A percentile compares a stretch with the other conserved stretches of the same genome.
Evolutionary conservation across 2,797 vertebrate genomes (phyloP).

Genomic region (Neostethus bicornis): DNA sequence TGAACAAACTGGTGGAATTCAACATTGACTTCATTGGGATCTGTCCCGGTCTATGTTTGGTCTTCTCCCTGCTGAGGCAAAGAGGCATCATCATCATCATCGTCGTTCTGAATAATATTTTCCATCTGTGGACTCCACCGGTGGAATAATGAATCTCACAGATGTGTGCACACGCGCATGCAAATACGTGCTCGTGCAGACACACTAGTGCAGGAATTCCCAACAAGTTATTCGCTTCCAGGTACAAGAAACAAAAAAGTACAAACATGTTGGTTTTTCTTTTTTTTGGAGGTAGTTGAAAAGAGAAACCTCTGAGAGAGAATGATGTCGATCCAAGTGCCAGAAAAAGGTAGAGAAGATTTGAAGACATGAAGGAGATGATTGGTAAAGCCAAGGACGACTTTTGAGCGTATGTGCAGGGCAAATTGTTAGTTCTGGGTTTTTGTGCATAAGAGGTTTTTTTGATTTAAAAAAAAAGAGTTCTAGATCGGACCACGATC

Average conservation of each 20-base stretch:
- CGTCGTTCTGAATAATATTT: conserved; percentile 73
- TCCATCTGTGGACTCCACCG: conserved; percentile 72
- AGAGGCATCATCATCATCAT: conserved; percentile 70
- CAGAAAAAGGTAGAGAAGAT: conserved; percentile 37
- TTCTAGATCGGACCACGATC: too few species aligned
- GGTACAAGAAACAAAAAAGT: conserved; percentile 51
- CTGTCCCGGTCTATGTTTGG: conserved; percentile 36
- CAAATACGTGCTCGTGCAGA: conserved; percentile 48
- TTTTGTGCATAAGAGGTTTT: conserved; percentile 12
- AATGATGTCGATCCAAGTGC: conserved; percentile 45
- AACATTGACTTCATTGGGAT: conserved; percentile 53
- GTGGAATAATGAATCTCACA: conserved; percentile 71
- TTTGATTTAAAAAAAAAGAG: conserved; percentile 22
- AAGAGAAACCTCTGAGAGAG: conserved; percentile 32
- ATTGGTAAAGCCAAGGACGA: conserved; percentile 36
- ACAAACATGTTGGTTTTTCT: conserved; percentile 46
- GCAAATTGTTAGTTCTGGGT: conserved; percentile 48
- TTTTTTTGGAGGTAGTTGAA: conserved; percentile 38
- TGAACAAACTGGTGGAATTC: conserved; percentile 43
- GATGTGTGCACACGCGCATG: conserved; percentile 56
- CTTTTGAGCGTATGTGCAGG: conserved; percentile 38
- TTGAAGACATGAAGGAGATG: conserved; percentile 38
- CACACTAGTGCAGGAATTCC: conserved; percentile 30
- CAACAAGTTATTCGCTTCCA: conserved; percentile 29
- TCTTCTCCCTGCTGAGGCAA: conserved; percentile 68